Evolutionary conservation across 2,797 vertebrate species (phyloP), one percentile per base, ranked within the genome.

Genomic region (Emydoidea blandingii): DNA sequence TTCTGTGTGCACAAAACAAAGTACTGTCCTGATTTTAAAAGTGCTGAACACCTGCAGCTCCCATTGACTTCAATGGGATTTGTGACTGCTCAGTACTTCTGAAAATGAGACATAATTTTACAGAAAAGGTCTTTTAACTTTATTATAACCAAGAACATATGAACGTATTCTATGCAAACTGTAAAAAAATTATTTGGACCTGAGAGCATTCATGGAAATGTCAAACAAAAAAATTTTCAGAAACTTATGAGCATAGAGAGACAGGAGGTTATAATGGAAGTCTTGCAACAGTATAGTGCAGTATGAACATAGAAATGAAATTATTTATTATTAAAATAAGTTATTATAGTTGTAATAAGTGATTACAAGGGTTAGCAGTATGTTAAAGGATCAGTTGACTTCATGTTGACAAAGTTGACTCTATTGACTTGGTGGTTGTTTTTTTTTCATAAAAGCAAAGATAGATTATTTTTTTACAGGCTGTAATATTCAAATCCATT

Each of bases 361-460:
- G 68, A 94, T 91, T 92, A 88, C 81, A 88, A 85, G 57, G 85
- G 34, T 74, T 57, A 90, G 27, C 78, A 92, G 16, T 83, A 34
- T 88, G 8, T 79, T 86, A 85, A 90, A 90, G 34, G 29, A 12
- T 74, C 53, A 83, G 93, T 94, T 97, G 91, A 47, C 89, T 92
- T 95, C 54, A 91, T 21, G 4, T 93, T 76, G 31, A 85, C 47
- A 44, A 6, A 34, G 31, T 16, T 62, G 29, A 34, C 29, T 59
- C 57, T 62, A 34, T 56, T 41, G 78, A 82, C 21, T 44, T 0
- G 1, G 76, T 50, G 15, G 87, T 52, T 44, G 6, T 47, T 47
- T 85, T 96, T 96, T 53, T 95, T 96, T 87, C 79, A 87, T 86
- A 37, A 11, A 92, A 96, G 79, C 83, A 86, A 87, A 95, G 94